phyloP scores from a whole-genome alignment of 2,888 invertebrate species.

The Lamellibrachia columna region DNA sequence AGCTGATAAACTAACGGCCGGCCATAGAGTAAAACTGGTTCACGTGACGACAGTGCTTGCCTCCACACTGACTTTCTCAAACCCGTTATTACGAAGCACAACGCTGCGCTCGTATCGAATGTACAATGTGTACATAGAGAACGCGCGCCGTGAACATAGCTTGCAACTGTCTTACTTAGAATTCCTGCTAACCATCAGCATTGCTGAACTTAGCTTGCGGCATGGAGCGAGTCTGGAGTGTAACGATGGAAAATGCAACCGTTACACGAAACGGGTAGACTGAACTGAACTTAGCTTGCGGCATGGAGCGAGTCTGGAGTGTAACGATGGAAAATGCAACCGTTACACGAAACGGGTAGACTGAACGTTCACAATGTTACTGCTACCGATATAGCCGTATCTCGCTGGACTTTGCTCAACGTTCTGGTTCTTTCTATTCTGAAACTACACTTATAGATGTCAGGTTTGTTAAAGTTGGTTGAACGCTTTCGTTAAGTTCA shows the following conservation, averaged over 20 bases:
- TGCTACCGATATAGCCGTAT: neutral
- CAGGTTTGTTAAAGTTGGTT: neutral
- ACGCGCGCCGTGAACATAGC: no score
- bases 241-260: neutral
- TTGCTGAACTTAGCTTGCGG: no score
- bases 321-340: neutral
- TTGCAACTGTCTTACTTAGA: no score
- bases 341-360: neutral
- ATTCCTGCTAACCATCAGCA: no score
- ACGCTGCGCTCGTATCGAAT: neutral
- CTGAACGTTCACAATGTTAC: neutral
- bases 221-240: neutral
- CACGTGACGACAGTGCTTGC: no score
- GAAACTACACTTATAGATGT: neutral
- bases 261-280: no score
- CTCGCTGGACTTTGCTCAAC: neutral
- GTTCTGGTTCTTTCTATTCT: neutral
- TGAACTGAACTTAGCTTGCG: no score
- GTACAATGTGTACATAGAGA: no score
- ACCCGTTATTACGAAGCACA: neutral
- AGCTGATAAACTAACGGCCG: no score
- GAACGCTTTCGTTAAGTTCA: neutral
- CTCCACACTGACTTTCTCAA: neutral
- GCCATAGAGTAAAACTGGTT: no score
- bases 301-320: neutral